Conservation (phyloP, 2,888 invertebrate species). For the Drosophila hawaiiensis region DNA sequence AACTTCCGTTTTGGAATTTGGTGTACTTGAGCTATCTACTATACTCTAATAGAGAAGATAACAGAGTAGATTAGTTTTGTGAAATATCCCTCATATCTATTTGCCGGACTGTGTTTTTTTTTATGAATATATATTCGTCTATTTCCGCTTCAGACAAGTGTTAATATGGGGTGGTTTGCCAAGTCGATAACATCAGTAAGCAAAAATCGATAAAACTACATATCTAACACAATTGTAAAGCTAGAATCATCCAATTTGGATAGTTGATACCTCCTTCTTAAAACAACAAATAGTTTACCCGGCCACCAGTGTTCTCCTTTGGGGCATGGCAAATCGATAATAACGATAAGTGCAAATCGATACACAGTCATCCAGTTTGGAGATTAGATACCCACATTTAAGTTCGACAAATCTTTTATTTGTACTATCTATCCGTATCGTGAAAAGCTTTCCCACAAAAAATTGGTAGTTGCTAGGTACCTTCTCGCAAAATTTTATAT, state of each 20-base stretch:
- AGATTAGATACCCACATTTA: not conserved
- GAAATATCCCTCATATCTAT: not conserved
- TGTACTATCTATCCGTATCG: not conserved
- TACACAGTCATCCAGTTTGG: not conserved
- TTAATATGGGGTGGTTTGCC: not conserved
- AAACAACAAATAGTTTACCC: not conserved
- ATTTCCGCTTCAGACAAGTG: not conserved
- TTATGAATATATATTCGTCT: not conserved
- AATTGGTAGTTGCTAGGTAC: not conserved
- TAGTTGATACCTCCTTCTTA: too few species aligned
- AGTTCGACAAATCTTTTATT: not conserved
- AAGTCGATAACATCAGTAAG: not conserved
- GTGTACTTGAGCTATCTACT: constrained; percentile 18
- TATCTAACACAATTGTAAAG: not conserved
- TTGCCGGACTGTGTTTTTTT: not conserved
- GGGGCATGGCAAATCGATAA: not conserved
- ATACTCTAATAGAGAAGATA: not conserved
- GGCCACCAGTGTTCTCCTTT: not conserved
- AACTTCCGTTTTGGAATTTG: constrained; percentile 34
- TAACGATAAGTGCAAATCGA: not conserved
- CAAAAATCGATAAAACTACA: not conserved
- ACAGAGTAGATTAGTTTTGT: not conserved
- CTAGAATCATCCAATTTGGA: not conserved
- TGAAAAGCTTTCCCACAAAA: not conserved
- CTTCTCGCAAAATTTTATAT: not conserved